phyloP scores from a whole-genome alignment of 2,888 invertebrate species.

The Agrochola lota region DNA sequence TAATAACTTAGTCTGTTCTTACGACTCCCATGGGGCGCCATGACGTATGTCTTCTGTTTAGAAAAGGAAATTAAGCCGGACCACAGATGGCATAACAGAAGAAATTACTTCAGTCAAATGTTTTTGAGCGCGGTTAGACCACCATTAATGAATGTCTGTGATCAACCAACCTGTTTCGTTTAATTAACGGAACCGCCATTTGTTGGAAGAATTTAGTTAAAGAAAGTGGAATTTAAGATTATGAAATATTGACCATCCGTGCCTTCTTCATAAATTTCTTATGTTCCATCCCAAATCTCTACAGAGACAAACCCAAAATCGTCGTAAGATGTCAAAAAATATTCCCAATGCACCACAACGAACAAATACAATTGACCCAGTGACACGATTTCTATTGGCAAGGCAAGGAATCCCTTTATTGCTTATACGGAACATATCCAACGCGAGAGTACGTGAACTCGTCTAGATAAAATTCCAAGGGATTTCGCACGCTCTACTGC shows the following conservation, averaged over 20 bases:
- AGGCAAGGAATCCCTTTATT: constrained; percentile 75
- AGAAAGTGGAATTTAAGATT: background rate
- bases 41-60: constrained; percentile 32
- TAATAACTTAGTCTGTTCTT: constrained; percentile 46
- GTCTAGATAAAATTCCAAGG: constrained; percentile 61
- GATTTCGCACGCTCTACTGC: constrained; percentile 45
- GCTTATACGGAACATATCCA: constrained; percentile 63
- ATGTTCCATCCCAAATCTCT: constrained; percentile 13
- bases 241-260: background rate
- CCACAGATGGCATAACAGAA: constrained; percentile 37
- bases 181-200: constrained; percentile 3
- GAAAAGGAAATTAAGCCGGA: constrained; percentile 34
- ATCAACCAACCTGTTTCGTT: constrained; percentile 1
- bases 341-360: constrained; percentile 57
- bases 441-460: constrained; percentile 58
- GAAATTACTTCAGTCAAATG: constrained; percentile 17
- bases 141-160: background rate
- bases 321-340: constrained; percentile 46
- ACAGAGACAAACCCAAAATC: constrained; percentile 19
- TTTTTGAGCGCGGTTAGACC: constrained; percentile 5
- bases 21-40: constrained; percentile 40
- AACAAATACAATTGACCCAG: constrained; percentile 75
- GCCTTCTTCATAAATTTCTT: background rate
- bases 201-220: background rate
- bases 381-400: constrained; percentile 71